A percentile compares a stretch with the other conserved stretches of the same genome.
Evolutionary conservation across 2,888 invertebrate species (phyloP).

Genomic region (Hymenopus coronatus): DNA sequence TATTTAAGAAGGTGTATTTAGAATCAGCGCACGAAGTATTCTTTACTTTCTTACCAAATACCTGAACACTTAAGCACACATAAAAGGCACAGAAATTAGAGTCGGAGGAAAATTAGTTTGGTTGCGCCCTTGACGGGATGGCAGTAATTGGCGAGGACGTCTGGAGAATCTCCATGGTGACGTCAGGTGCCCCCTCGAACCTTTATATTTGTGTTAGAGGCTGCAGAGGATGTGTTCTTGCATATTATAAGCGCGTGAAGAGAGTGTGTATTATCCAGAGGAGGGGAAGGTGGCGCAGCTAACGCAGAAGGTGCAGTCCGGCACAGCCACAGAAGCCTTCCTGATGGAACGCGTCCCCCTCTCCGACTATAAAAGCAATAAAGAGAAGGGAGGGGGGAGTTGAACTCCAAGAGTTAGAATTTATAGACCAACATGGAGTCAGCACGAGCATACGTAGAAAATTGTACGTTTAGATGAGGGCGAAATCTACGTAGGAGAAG

Average conservation of each 20-base stretch:
- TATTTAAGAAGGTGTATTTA: too few relatives aligned
- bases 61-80: too few relatives aligned
- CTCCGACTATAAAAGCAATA: constrained; percentile 41
- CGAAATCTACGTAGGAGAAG: constrained; percentile 24
- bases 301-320: constrained; percentile 2
- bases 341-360: constrained; percentile 29
- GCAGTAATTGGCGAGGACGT: not conserved
- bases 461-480: constrained; percentile 42
- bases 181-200: not conserved
- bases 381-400: constrained; percentile 42
- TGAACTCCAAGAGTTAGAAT: constrained; percentile 40
- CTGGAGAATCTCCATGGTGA: not conserved
- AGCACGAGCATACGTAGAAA: constrained; percentile 39
- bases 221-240: constrained; percentile 25
- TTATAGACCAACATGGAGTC: constrained; percentile 50
- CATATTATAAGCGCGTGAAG: constrained; percentile 22
- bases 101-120: too few relatives aligned
- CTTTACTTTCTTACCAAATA: too few relatives aligned
- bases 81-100: too few relatives aligned
- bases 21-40: too few relatives aligned
- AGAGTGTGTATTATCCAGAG: not conserved
- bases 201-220: not conserved
- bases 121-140: too few relatives aligned
- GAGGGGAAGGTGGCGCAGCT: not conserved
- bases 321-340: constrained; percentile 9